These are phyloP conservation scores for Coracias cyanogaster DNA, from an alignment of 2,797 vertebrate species.

Conservation along the genomic window DNA sequence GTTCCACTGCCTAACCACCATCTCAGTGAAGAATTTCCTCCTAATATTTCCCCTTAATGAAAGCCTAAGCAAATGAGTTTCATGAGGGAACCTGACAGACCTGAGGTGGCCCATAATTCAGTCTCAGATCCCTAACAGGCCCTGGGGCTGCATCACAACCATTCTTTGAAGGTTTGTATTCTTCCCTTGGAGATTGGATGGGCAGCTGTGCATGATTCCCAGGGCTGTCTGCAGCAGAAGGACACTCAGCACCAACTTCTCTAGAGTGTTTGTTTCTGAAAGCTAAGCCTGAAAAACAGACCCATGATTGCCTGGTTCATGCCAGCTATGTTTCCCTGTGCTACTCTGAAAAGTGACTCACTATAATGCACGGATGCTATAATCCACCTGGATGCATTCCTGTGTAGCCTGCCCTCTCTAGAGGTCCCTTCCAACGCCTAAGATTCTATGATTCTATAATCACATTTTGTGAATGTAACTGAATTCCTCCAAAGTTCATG, in stretches of 20 bases:
- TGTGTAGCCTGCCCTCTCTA: too few relatives aligned
- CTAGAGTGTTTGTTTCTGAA: background rate
- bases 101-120: background rate
- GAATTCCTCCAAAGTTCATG: background rate
- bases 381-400: too few relatives aligned
- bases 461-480: background rate
- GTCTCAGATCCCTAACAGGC: background rate
- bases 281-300: background rate
- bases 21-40: too few relatives aligned
- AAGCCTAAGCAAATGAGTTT: background rate
- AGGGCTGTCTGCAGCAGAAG: background rate
- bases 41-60: too few relatives aligned
- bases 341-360: background rate
- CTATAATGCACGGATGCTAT: background rate
- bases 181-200: background rate
- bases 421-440: too few relatives aligned
- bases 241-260: background rate
- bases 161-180: background rate
- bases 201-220: background rate
- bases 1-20: too few relatives aligned
- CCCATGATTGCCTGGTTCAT: background rate
- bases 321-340: background rate
- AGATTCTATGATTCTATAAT: background rate
- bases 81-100: background rate
- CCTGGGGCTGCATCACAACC: fast-evolving